Evolutionary conservation across 2,888 invertebrate genomes (phyloP).

Genomic region (Epistrophe grossulariae): DNA sequence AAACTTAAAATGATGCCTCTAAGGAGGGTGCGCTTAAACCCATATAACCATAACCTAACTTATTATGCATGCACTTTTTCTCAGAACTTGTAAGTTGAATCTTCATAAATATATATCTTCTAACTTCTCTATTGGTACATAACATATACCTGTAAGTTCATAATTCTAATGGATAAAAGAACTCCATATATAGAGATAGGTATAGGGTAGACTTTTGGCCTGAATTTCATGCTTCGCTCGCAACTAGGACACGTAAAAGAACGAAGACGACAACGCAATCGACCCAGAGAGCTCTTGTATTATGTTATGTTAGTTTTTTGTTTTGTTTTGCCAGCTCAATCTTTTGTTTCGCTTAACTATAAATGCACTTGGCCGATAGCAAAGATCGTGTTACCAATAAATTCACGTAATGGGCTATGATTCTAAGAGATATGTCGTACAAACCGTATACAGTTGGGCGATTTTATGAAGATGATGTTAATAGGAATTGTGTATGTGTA

Average conservation of each 20-base stretch:
- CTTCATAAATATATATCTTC: conserved; percentile 31
- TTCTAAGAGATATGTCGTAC: conserved; percentile 50
- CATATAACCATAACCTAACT: neutral
- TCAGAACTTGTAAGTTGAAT: conserved; percentile 25
- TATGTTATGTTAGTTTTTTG: conserved; percentile 3
- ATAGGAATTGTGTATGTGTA: neutral
- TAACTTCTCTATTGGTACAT: conserved; percentile 19
- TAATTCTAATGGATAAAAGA: conserved; percentile 45
- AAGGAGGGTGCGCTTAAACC: conserved; percentile 56
- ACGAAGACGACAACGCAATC: conserved; percentile 50
- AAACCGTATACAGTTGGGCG: conserved; percentile 33
- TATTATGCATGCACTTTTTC: conserved; percentile 50
- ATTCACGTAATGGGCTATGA: conserved; percentile 71
- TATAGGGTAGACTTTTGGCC: conserved; percentile 71
- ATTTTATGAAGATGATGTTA: conserved; percentile 21
- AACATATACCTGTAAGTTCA: conserved; percentile 26
- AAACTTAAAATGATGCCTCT: conserved; percentile 57
- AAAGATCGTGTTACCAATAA: conserved; percentile 76
- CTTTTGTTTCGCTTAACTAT: conserved; percentile 68
- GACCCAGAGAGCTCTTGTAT: conserved; percentile 24
- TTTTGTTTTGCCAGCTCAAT: conserved; percentile 28
- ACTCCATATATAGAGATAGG: neutral
- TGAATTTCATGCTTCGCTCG: conserved; percentile 70
- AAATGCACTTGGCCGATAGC: conserved; percentile 76
- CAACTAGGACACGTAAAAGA: conserved; percentile 68